phyloP scores from a whole-genome alignment of 2,113 vertebrate genomes.

The Vanacampus margaritifer region DNA sequence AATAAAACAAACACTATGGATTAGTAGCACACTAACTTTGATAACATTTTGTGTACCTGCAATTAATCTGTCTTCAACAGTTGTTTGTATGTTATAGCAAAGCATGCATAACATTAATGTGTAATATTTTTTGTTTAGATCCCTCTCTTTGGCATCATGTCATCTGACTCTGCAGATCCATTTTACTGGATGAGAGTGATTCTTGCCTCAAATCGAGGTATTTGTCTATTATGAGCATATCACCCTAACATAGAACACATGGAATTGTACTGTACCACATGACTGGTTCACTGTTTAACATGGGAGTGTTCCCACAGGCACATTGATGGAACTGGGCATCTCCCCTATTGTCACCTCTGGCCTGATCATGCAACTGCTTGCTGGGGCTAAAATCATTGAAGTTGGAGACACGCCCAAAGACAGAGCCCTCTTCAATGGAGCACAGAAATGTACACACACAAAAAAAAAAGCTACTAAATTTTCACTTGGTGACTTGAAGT shows the following conservation, averaged over 20 bases:
- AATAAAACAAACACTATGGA: no score
- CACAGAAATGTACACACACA: constrained; percentile 85
- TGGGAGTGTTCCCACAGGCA: constrained; percentile 72
- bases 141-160: constrained; percentile 98
- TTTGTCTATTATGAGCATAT: background rate
- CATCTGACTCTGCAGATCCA: constrained; percentile 97
- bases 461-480: background rate
- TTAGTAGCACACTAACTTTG: no score
- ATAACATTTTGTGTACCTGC: no score
- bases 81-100: no score
- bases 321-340: constrained; percentile 96
- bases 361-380: constrained; percentile 97
- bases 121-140: constrained; percentile 73
- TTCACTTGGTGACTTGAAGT: background rate
- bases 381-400: constrained; percentile 97
- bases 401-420: constrained; percentile 98
- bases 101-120: no score
- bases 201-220: constrained; percentile 94
- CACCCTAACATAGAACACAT: background rate
- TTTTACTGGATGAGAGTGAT: constrained; percentile 99
- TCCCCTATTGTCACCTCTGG: constrained; percentile 98
- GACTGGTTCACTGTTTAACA: constrained; percentile 13
- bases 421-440: constrained; percentile 96
- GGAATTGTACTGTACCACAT: background rate
- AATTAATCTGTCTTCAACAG: no score